phyloP scores from a whole-genome alignment of 2,113 vertebrate species.

The Rhinichthys klamathensis region DNA sequence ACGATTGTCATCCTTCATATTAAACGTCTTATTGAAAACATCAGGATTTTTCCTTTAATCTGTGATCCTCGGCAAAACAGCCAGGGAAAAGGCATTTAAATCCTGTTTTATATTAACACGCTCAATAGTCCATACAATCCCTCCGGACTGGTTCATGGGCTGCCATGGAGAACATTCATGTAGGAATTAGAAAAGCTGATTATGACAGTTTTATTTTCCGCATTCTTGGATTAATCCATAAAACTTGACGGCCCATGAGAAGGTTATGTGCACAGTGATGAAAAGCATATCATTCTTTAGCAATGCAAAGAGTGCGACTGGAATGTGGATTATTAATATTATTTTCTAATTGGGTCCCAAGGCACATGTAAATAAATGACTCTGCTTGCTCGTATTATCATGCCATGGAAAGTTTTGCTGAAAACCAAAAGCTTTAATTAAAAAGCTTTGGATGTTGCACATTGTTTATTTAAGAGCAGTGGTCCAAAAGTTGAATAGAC shows the following conservation, averaged over 20 bases:
- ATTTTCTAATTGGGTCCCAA: conserved; percentile 76
- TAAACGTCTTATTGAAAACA: conserved; percentile 18
- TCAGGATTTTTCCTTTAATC: conserved; percentile 30
- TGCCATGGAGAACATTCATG: conserved; percentile 48
- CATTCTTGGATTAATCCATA: conserved; percentile 71
- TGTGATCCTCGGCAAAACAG: conserved; percentile 32
- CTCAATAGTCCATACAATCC: conserved; percentile 49
- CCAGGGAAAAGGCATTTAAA: conserved; percentile 27
- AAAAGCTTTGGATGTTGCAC: conserved; percentile 45
- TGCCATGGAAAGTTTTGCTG: conserved; percentile 54
- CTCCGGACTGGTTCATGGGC: conserved; percentile 35
- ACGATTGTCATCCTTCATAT: conserved; percentile 6
- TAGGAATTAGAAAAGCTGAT: conserved; percentile 67
- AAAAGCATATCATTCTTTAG: conserved; percentile 50
- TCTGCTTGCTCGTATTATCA: conserved; percentile 58
- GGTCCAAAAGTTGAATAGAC: conserved; percentile 26
- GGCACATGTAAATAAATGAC: conserved; percentile 64
- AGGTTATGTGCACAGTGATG: conserved; percentile 61
- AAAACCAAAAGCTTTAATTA: conserved; percentile 46
- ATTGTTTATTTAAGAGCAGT: conserved; percentile 34
- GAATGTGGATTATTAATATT: conserved; percentile 71
- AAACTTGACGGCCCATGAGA: conserved; percentile 69
- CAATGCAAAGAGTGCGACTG: conserved; percentile 33
- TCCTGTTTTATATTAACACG: conserved; percentile 49
- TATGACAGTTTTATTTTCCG: conserved; percentile 69